Evolutionary conservation across 2,797 vertebrate genomes (phyloP).

Genomic region (Amblyopsis hoosieri): DNA sequence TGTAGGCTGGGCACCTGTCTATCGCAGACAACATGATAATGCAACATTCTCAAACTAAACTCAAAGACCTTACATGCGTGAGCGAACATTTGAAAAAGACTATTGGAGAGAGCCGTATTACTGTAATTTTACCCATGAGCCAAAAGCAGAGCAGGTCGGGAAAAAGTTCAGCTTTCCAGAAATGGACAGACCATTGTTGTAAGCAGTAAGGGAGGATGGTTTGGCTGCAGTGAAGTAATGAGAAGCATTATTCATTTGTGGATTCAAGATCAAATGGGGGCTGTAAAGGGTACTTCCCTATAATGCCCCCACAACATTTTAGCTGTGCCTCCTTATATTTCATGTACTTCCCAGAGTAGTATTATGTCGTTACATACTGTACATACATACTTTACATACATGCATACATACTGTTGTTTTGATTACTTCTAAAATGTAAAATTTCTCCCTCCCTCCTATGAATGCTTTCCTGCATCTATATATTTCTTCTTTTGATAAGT

Average conservation of each 20-base stretch:
- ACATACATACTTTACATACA: conserved; percentile 39
- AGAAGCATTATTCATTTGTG: conserved; percentile 27
- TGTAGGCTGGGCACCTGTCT: too few relatives aligned
- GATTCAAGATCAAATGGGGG: conserved; percentile 56
- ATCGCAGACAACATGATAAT: neutral
- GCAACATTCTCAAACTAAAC: conserved; percentile 9
- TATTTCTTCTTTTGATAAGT: conserved; percentile 57
- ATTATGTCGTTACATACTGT: conserved; percentile 33
- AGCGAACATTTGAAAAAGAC: conserved; percentile 29
- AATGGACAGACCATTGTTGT: conserved; percentile 57
- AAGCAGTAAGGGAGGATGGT: conserved; percentile 25
- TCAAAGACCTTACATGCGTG: conserved; percentile 19
- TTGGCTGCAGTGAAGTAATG: conserved; percentile 53
- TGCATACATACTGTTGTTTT: neutral
- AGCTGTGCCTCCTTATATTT: conserved; percentile 26
- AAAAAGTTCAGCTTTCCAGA: conserved; percentile 29
- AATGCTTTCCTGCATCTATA: neutral
- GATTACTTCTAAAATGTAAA: conserved; percentile 24
- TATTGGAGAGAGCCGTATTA: conserved; percentile 34
- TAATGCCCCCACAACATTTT: conserved; percentile 31
- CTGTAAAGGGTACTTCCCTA: conserved; percentile 1
- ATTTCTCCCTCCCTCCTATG: neutral
- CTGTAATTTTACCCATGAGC: conserved; percentile 40
- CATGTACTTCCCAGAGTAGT: conserved; percentile 17
- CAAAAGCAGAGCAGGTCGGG: conserved; percentile 30